Conservation (phyloP, 2,113 vertebrate species). For the Zosterops hypoxanthus region DNA sequence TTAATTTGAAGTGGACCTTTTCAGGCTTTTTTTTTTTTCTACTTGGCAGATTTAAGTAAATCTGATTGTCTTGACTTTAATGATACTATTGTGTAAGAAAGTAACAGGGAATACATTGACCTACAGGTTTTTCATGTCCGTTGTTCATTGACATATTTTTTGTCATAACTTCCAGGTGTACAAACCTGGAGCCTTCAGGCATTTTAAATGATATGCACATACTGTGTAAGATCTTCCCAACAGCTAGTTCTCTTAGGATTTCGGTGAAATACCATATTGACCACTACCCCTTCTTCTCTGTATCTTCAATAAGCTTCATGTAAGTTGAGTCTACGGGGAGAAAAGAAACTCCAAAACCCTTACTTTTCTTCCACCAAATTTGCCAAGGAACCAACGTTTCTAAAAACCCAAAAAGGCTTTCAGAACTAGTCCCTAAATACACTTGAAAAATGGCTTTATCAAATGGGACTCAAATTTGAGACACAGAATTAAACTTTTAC, state of each 20-base stretch:
- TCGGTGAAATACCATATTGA: not conserved
- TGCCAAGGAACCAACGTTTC: not conserved
- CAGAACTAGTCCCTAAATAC: not conserved
- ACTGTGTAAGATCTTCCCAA: not conserved
- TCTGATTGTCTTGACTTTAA: not conserved
- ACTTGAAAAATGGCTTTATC: not conserved
- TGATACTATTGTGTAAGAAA: not conserved
- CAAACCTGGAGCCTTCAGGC: not conserved
- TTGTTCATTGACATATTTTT: not conserved
- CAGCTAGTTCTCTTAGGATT: not conserved
- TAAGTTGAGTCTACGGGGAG: not conserved
- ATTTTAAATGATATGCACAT: not conserved
- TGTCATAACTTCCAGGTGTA: not conserved
- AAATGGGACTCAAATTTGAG: not conserved
- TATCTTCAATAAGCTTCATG: not conserved
- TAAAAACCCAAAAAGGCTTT: not conserved
- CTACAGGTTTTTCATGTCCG: not conserved
- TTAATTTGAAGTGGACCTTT: not conserved
- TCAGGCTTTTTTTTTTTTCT: not conserved
- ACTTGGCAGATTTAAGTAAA: not conserved
- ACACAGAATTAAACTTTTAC: not conserved
- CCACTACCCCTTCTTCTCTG: not conserved
- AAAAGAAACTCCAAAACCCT: not conserved
- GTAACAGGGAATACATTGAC: not conserved
- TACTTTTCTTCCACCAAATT: not conserved